Conservation (phyloP, 2,113 vertebrate species). For the Gambusia affinis region DNA sequence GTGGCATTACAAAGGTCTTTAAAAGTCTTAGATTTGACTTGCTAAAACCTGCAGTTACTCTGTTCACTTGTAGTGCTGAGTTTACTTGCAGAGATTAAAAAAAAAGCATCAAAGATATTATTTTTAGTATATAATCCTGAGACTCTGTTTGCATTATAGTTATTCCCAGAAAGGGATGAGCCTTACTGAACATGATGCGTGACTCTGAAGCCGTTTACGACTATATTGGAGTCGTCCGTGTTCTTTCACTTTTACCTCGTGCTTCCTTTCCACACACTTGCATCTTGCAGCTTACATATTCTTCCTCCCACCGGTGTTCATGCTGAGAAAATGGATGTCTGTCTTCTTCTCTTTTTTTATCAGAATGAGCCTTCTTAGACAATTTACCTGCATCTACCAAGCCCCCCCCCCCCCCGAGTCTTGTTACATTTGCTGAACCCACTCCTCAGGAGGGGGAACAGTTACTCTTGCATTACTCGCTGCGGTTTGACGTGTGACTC, state of each 20-base stretch:
- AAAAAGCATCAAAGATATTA: too few species aligned
- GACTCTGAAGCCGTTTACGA: slow-evolving; percentile 13
- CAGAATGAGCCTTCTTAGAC: not conserved
- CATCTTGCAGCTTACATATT: slow-evolving; percentile 63
- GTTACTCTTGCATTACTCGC: slow-evolving; percentile 24
- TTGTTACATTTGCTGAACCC: slow-evolving; percentile 7
- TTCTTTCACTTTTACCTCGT: slow-evolving; percentile 33
- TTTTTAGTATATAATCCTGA: too few species aligned
- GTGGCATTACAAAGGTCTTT: too few species aligned
- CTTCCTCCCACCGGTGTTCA: slow-evolving; percentile 51
- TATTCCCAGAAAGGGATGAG: not conserved
- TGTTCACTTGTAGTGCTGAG: too few species aligned
- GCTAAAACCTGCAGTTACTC: too few species aligned
- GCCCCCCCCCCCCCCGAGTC: not conserved
- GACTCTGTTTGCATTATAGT: not conserved
- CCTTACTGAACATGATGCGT: not conserved
- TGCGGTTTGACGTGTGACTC: slow-evolving; percentile 50
- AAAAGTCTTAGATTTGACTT: too few species aligned
- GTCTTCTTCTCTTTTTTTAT: slow-evolving; percentile 12
- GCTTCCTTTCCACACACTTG: slow-evolving; percentile 23
- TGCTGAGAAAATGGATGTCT: slow-evolving; percentile 38
- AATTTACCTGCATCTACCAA: slow-evolving; percentile 9
- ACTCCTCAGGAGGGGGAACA: slow-evolving; percentile 6
- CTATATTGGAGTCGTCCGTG: slow-evolving; percentile 32
- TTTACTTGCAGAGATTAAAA: too few species aligned